Percentiles rank a stretch among this genome's conserved stretches.
These are phyloP conservation scores for Ceyx margarethae DNA, from an alignment of 2,113 vertebrate species.

Conservation along the genomic window DNA sequence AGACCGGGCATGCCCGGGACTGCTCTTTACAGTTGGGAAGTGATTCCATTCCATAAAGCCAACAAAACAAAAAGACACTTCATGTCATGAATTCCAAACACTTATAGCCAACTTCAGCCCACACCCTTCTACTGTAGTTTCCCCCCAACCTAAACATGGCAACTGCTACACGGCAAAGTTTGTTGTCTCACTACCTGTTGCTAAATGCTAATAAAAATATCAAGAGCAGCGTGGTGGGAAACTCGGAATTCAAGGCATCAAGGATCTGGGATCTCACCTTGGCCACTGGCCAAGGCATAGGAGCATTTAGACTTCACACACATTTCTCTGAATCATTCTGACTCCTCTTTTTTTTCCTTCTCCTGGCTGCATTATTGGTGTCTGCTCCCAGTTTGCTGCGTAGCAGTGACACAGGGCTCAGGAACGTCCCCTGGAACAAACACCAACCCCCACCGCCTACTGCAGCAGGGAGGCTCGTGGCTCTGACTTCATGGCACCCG, in stretches of 20 bases:
- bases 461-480: not conserved
- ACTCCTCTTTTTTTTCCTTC: not conserved
- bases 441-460: not conserved
- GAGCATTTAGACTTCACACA: not conserved
- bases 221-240: slow-evolving; percentile 24
- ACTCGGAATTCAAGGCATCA: not conserved
- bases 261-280: not conserved
- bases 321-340: not conserved
- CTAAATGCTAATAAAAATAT: slow-evolving; percentile 34
- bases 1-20: not conserved
- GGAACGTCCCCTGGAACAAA: not conserved
- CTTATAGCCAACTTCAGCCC: slow-evolving; percentile 1
- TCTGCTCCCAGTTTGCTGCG: not conserved
- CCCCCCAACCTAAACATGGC: slow-evolving; percentile 10
- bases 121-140: slow-evolving; percentile 5
- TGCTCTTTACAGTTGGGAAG: slow-evolving; percentile 14
- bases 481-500: not conserved
- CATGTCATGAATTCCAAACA: slow-evolving; percentile 32
- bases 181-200: not conserved
- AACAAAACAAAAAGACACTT: slow-evolving; percentile 2
- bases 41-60: slow-evolving; percentile 38
- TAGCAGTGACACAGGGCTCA: not conserved
- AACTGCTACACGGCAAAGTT: not conserved
- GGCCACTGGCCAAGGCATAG: not conserved
- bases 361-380: not conserved